Evolutionary conservation across 2,888 invertebrate species (phyloP).

Genomic region (Rosalia funebris): DNA sequence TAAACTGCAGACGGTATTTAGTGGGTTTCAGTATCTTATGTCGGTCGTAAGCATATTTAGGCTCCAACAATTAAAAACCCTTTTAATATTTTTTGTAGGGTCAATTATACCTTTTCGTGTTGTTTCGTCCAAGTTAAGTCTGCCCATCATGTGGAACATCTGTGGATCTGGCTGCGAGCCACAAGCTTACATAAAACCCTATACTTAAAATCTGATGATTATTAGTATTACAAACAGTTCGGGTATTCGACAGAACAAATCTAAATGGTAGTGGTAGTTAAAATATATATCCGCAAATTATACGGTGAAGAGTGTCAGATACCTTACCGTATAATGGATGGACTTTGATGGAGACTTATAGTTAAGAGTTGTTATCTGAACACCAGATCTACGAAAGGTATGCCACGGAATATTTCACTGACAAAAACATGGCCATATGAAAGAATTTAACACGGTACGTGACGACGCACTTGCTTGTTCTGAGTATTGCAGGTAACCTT

Average conservation of each 20-base stretch:
- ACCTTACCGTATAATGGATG: constrained; percentile 29
- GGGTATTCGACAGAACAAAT: constrained; percentile 22
- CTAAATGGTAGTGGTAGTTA: constrained; percentile 27
- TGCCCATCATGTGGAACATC: constrained; percentile 17
- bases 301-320: constrained; percentile 31
- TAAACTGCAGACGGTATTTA: no score
- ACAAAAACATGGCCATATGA: constrained; percentile 11
- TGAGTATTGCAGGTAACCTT: background rate
- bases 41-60: background rate
- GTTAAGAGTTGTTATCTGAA: constrained; percentile 27
- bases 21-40: no score
- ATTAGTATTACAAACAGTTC: constrained; percentile 24
- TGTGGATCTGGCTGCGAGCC: constrained; percentile 13
- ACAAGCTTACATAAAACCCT: constrained; percentile 17
- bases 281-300: constrained; percentile 42
- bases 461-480: constrained; percentile 10
- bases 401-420: constrained; percentile 18
- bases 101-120: constrained; percentile 20
- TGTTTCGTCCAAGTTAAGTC: constrained; percentile 8
- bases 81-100: constrained; percentile 1
- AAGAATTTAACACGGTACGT: constrained; percentile 11
- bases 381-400: constrained; percentile 25
- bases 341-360: constrained; percentile 28
- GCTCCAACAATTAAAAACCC: constrained; percentile 15
- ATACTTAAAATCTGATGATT: constrained; percentile 27